These are phyloP conservation scores for Capitulum mitella DNA, from an alignment of 2,888 invertebrate species.

Conservation along the genomic window DNA sequence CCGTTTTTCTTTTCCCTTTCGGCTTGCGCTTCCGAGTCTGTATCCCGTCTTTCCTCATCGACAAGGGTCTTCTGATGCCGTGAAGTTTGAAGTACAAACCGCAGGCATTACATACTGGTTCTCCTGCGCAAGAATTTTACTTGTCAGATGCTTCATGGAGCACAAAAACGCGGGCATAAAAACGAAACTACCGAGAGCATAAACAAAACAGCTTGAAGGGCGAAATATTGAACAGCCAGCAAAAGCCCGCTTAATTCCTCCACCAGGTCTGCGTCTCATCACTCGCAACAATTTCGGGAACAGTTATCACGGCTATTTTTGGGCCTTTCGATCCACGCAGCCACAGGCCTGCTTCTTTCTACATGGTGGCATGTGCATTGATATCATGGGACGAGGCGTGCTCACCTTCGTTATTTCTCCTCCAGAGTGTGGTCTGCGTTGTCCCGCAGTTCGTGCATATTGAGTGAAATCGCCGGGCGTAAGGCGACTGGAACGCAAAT, in stretches of 20 bases:
- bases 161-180: not conserved
- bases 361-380: too few species aligned
- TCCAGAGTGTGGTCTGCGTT: conserved; percentile 52
- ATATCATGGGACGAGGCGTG: too few species aligned
- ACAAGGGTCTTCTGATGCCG: conserved; percentile 48
- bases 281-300: not conserved
- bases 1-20: conserved; percentile 44
- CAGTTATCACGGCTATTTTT: not conserved
- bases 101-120: conserved; percentile 56
- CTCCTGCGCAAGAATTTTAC: conserved; percentile 39
- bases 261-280: too few species aligned
- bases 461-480: conserved; percentile 26
- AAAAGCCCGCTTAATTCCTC: too few species aligned
- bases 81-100: conserved; percentile 55
- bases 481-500: conserved; percentile 59
- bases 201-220: not conserved
- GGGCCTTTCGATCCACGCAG: too few species aligned
- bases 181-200: not conserved
- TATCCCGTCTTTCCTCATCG: conserved; percentile 52
- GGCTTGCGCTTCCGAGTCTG: conserved; percentile 78
- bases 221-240: too few species aligned
- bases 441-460: conserved; percentile 38
- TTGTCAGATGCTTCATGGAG: not conserved
- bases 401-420: conserved; percentile 50
- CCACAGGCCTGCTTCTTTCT: too few species aligned